phyloP scores from a whole-genome alignment of 2,888 invertebrate genomes.

The Ormyrus pomaceus region DNA sequence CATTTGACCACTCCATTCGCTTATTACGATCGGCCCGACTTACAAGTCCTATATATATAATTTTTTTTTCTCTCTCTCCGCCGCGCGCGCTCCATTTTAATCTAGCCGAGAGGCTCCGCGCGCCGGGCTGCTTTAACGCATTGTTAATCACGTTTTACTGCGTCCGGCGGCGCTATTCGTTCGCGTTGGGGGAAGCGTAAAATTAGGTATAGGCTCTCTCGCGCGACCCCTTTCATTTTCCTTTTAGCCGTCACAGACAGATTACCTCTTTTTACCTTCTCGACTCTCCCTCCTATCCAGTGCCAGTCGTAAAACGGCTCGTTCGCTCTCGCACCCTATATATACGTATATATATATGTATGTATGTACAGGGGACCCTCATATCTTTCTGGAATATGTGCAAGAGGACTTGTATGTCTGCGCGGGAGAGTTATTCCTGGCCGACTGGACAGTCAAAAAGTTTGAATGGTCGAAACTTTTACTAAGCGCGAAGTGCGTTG shows the following conservation, averaged over 20 bases:
- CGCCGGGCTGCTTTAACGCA: slow-evolving; percentile 7
- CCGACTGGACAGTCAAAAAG: slow-evolving; percentile 21
- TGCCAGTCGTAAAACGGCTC: slow-evolving; percentile 60
- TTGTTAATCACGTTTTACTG: slow-evolving; percentile 35
- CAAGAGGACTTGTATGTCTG: background rate
- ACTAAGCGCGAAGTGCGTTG: background rate
- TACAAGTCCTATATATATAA: background rate
- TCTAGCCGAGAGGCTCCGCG: background rate
- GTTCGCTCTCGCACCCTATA: slow-evolving; percentile 50
- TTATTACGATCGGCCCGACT: slow-evolving; percentile 23
- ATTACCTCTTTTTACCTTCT: slow-evolving; percentile 40
- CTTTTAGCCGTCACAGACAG: slow-evolving; percentile 36
- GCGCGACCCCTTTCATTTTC: slow-evolving; percentile 35
- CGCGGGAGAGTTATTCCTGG: background rate
- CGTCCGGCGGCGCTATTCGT: slow-evolving; percentile 20
- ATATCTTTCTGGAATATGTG: background rate
- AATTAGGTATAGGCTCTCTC: slow-evolving; percentile 12
- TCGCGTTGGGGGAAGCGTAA: slow-evolving; percentile 21
- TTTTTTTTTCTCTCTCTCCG: background rate
- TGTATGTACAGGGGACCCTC: background rate
- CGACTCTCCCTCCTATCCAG: slow-evolving; percentile 8
- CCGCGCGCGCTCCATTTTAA: slow-evolving; percentile 17
- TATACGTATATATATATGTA: background rate
- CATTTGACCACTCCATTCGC: slow-evolving; percentile 37
- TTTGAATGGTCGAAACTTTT: slow-evolving; percentile 27